phyloP scores from a whole-genome alignment of 2,888 invertebrate species.

The Aromia moschata region DNA sequence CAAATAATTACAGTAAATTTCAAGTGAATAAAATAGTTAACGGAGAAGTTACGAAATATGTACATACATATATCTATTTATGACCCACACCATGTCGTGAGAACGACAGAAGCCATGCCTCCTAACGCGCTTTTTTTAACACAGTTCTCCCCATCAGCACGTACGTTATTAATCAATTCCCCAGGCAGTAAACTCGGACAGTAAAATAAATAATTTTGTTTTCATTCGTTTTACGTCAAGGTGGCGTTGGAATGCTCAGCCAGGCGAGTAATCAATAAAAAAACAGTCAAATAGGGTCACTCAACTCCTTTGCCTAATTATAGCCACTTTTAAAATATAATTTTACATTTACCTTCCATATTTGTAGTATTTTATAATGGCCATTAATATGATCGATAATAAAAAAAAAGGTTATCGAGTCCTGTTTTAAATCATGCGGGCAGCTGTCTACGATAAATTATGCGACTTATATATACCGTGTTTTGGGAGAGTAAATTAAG shows the following conservation, averaged over 20 bases:
- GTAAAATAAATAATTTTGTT: slow-evolving; percentile 18
- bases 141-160: slow-evolving; percentile 18
- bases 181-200: slow-evolving; percentile 21
- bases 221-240: slow-evolving; percentile 18
- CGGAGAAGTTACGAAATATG: no score
- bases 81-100: no score
- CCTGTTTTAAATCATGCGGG: slow-evolving; percentile 6
- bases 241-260: slow-evolving; percentile 15
- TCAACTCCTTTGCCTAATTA: slow-evolving; percentile 20
- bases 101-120: slow-evolving; percentile 9
- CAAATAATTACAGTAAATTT: no score
- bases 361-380: slow-evolving; percentile 16
- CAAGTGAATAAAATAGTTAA: no score
- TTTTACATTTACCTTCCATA: slow-evolving; percentile 18
- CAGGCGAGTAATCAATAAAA: slow-evolving; percentile 16
- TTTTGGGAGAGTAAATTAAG: background rate
- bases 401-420: slow-evolving; percentile 1
- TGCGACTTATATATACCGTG: background rate
- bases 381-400: slow-evolving; percentile 16
- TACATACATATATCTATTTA: no score
- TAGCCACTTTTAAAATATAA: slow-evolving; percentile 9
- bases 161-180: slow-evolving; percentile 20
- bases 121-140: slow-evolving; percentile 6
- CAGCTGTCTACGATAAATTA: slow-evolving; percentile 5
- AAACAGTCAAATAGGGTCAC: slow-evolving; percentile 21